Evolutionary conservation across 1,140 invertebrate genomes (phyloP).

Genomic region (Panagrolaimus sp.): DNA sequence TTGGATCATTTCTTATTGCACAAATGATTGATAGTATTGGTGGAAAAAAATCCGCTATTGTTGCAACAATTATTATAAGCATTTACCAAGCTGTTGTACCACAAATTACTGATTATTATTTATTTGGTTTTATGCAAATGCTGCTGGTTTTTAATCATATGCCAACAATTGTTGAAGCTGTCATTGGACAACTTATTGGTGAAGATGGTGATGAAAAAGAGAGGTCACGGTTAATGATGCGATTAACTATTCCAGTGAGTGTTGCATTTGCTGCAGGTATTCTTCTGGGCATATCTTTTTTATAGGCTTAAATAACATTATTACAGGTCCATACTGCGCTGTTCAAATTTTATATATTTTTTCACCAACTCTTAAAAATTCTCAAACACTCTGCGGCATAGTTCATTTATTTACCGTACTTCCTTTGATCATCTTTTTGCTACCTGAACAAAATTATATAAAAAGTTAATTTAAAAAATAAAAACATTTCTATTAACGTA

Average conservation of each 20-base stretch:
- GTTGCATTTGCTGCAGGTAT: conserved; percentile 38
- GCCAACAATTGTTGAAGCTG: conserved; percentile 40
- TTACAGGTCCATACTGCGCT: conserved; percentile 38
- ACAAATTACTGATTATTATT: conserved; percentile 28
- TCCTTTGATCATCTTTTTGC: conserved; percentile 25
- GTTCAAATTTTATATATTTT: conserved; percentile 37
- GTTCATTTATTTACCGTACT: conserved; percentile 30
- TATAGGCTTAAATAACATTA: too few species aligned
- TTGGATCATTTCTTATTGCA: conserved; percentile 37
- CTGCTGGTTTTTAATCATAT: conserved; percentile 37
- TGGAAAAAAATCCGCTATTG: conserved; percentile 21
- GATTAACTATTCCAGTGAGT: conserved; percentile 37
- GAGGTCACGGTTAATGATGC: conserved; percentile 29
- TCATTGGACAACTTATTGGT: conserved; percentile 32
- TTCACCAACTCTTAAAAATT: conserved; percentile 26
- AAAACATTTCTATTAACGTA: neutral
- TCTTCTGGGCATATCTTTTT: too few species aligned
- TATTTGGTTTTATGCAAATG: conserved; percentile 27
- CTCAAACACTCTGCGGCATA: conserved; percentile 32
- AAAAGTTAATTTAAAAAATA: neutral
- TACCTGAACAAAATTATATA: conserved; percentile 26
- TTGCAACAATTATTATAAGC: conserved; percentile 18
- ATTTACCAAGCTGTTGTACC: conserved; percentile 19
- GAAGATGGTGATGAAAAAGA: conserved; percentile 41
- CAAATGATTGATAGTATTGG: conserved; percentile 31